A percentile compares a stretch with the other conserved stretches of the same genome.
phyloP scores from a whole-genome alignment of 2,113 vertebrate genomes.

The Leiothrix lutea region DNA sequence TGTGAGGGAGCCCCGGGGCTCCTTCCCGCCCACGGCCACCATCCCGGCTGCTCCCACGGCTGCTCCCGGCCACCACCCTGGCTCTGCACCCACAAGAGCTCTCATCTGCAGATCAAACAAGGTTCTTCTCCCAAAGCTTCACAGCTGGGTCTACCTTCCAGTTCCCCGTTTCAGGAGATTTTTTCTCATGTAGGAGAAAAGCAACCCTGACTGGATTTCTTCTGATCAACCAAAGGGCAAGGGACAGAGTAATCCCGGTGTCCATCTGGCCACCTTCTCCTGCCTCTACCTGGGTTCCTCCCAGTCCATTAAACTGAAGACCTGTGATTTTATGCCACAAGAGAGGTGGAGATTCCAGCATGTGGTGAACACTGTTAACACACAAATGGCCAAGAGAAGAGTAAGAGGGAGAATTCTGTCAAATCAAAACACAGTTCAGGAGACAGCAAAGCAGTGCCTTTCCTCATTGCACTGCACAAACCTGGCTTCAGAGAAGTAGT shows the following conservation, averaged over 20 bases:
- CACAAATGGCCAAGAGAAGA: neutral
- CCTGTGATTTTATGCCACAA: neutral
- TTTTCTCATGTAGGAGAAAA: neutral
- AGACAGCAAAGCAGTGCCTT: neutral
- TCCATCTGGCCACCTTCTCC: neutral
- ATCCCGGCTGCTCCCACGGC: accelerated
- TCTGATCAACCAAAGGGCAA: neutral
- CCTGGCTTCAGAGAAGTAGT: neutral
- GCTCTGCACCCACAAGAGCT: neutral
- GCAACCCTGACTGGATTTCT: neutral
- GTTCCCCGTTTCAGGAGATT: neutral
- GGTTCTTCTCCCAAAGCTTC: neutral
- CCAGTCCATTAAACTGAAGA: accelerated
- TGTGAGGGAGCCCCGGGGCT: neutral
- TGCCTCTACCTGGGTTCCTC: neutral
- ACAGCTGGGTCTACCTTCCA: neutral
- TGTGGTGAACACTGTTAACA: neutral
- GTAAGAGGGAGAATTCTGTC: neutral
- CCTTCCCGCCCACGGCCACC: neutral
- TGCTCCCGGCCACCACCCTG: neutral
- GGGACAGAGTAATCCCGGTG: neutral
- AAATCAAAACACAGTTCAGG: neutral
- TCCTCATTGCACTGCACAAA: neutral
- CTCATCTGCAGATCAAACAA: neutral
- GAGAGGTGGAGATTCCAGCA: neutral